These are phyloP conservation scores for Altica lythri DNA, from an alignment of 2,888 invertebrate genomes.

Conservation along the genomic window DNA sequence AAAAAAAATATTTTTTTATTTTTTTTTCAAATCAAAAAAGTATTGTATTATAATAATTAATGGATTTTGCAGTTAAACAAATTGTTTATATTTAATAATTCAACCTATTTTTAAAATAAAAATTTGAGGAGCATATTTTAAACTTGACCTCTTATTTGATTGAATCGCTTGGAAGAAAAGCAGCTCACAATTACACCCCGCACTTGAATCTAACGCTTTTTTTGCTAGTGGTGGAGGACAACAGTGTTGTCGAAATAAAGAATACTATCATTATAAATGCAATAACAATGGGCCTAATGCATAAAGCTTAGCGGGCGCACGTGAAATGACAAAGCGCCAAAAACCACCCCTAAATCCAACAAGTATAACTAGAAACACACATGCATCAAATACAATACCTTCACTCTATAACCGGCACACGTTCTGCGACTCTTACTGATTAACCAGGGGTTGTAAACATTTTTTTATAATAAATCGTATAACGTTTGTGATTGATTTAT, in stretches of 20 bases:
- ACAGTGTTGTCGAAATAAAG: constrained; percentile 46
- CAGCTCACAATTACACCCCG: constrained; percentile 16
- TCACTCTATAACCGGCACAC: constrained; percentile 51
- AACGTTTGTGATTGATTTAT: no score
- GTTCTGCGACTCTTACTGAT: constrained; percentile 42
- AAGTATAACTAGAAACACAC: constrained; percentile 57
- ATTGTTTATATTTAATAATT: no score
- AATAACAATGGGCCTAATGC: constrained; percentile 51
- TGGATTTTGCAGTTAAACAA: no score
- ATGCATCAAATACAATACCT: constrained; percentile 47
- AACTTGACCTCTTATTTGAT: no score
- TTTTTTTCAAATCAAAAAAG: no score
- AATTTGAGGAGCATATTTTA: no score
- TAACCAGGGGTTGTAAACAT: constrained; percentile 32
- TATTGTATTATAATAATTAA: no score
- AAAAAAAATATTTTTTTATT: no score
- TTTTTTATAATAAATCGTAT: no score
- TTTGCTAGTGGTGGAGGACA: constrained; percentile 27
- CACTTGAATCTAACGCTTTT: constrained; percentile 39
- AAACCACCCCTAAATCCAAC: constrained; percentile 58
- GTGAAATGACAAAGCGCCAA: constrained; percentile 56
- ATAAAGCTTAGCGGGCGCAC: constrained; percentile 50
- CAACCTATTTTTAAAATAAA: no score
- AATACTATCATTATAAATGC: constrained; percentile 54
- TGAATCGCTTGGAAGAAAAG: not conserved